Base-by-base conservation (phyloP, 2,797 vertebrate species). In the Tinamus major region DNA sequence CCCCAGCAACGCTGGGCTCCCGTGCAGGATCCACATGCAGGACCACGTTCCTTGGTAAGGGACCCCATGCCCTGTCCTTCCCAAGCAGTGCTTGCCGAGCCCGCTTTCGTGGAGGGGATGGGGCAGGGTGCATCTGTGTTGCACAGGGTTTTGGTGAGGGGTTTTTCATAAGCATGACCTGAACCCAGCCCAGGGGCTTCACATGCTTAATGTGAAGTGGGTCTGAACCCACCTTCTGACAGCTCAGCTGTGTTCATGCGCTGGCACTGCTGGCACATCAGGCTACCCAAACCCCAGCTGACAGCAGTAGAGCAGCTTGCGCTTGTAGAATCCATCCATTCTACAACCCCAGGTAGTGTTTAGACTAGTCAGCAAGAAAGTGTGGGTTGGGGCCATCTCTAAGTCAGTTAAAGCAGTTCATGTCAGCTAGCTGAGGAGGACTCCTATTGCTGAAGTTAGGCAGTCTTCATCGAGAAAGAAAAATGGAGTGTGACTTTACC, bases 101-200 rank as follows among this genome's bases (percentile, higher is more conserved):
- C n/a, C 7, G 59, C 51, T 27, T 14, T 1, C 0, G 0, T 9
- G 49, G 4, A 17, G 61, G 0, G 7, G 1, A 24, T 8, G 49
- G 59, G 21, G 63, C 29, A 8, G n/a, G n/a, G 20, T 13, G 33
- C 42, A 42, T 42, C 16, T 42, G 42, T 0, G 0, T 29, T 63
- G 26, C 2, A 3, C 0, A 1, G 48, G 75, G 33, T 33, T 79
- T 64, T 37, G 67, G 77, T 74, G 87, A n/a, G 7, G 0, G 12
- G 31, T 12, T 4, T 44, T 65, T 42, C 79, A 3, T 48, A 39
- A 55, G 37, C 10, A 55, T 61, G 31, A 2, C 24, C 3, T 37
- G 39, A 29, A 46, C 24, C 39, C 13, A 20, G 29, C 58, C 49
- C 12, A 37, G 9, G 23, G 64, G 23, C 65, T 65, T 77, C 35